Evolutionary conservation across 1,140 invertebrate genomes (phyloP), one percentile per base, ranked within the genome.

Genomic region (Scaptodrosophila lebanonensis): DNA sequence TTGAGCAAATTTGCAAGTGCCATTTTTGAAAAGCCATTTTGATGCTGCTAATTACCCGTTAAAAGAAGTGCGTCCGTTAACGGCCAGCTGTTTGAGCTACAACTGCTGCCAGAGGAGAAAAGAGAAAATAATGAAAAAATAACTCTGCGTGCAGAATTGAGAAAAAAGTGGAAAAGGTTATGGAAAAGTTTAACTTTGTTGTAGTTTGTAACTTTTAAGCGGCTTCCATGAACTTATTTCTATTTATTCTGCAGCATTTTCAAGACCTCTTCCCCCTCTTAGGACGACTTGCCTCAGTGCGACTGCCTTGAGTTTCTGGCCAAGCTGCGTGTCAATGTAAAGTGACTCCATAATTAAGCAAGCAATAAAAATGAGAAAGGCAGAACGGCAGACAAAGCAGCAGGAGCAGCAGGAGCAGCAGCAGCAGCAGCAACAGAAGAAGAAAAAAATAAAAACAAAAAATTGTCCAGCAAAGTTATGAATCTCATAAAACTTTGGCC

Each of bases 301-400:
- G n/a, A n/a, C n/a, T n/a, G n/a, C n/a, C n/a, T n/a, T n/a, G n/a
- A n/a, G n/a, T n/a, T n/a, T n/a, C n/a, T n/a, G 25, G 39, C 47
- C 45, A 50, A 56, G 35, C 49, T 58, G 50, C 66, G 59, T 71
- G 73, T 77, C 73, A 72, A 71, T 77, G 73, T 72, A 61, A 79
- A 72, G 48, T 62, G 73, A 79, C 73, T 79, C 57, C 73, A 77
- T 77, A 79, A 77, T 77, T 77, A 77, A 69, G 59, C 52, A 68
- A 68, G 60, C 56, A 79, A 62, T 79, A 68, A 72, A 73, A 77
- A 56, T 64, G 59, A 58, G 54, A 66, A 33, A 33, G 32, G 32
- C 32, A 33, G 8, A 13, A 33, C 12, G 32, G 3, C 8, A n/a
- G 12, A 3, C 9, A 3, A 9, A 38, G 13, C 11, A 13, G 35